A percentile compares a stretch with the other conserved stretches of the same genome.
phyloP scores from a whole-genome alignment of 2,888 invertebrate genomes.

The Philereme transversata region DNA sequence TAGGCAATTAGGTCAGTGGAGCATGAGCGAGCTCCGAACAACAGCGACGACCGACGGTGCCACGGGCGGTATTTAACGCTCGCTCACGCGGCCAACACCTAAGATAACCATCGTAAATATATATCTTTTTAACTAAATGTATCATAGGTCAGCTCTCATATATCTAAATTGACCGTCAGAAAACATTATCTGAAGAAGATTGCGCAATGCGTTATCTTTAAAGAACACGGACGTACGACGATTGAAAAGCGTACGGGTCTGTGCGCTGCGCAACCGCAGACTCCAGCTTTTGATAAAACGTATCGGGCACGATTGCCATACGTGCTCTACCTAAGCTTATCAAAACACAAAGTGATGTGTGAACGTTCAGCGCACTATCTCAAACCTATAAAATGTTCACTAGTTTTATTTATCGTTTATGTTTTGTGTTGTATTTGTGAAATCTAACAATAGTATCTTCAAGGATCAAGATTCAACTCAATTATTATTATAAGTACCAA shows the following conservation, averaged over 20 bases:
- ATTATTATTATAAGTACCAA: not conserved
- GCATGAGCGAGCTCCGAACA: constrained; percentile 68
- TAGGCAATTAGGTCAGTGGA: constrained; percentile 79
- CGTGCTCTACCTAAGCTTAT: constrained; percentile 56
- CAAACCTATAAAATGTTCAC: not conserved
- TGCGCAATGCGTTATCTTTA: constrained; percentile 42
- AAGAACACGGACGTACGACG: constrained; percentile 8
- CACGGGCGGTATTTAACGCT: constrained; percentile 37
- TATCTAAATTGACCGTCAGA: constrained; percentile 27
- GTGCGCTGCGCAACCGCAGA: constrained; percentile 41
- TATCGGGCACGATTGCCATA: constrained; percentile 51
- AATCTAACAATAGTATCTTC: constrained; percentile 3
- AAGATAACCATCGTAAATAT: constrained; percentile 52
- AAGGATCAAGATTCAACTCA: not conserved
- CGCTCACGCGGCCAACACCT: constrained; percentile 44
- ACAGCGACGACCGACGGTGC: constrained; percentile 52
- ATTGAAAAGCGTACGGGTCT: constrained; percentile 44
- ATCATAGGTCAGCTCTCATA: constrained; percentile 39
- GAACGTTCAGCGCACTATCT: constrained; percentile 13
- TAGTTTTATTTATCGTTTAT: constrained; percentile 1
- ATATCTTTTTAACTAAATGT: constrained; percentile 42
- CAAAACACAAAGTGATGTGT: constrained; percentile 31
- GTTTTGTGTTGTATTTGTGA: constrained; percentile 1
- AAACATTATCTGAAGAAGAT: constrained; percentile 25
- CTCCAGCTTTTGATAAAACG: constrained; percentile 46